These are phyloP conservation scores for Blomia tropicalis DNA, from an alignment of 2,888 invertebrate species.

Conservation along the genomic window DNA sequence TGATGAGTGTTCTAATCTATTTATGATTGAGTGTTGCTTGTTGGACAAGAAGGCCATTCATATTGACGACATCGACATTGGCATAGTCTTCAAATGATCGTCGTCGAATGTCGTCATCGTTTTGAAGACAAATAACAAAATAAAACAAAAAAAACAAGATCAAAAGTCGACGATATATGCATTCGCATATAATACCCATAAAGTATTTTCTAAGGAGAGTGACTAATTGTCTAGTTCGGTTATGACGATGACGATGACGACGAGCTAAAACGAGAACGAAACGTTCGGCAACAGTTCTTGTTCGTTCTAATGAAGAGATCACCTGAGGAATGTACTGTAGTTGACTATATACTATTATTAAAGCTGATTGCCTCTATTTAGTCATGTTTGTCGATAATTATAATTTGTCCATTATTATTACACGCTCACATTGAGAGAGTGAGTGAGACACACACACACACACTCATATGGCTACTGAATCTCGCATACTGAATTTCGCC, in stretches of 20 bases:
- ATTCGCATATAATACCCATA: background rate
- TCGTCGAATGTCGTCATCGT: background rate
- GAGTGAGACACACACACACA: background rate
- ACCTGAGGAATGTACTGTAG: background rate
- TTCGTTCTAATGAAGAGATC: conserved; percentile 4
- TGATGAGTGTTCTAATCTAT: background rate
- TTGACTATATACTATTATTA: background rate
- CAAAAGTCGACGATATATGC: background rate
- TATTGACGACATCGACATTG: background rate
- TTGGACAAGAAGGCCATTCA: no score
- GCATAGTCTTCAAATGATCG: no score
- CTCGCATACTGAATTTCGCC: no score
- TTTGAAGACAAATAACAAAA: background rate
- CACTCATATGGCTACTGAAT: background rate
- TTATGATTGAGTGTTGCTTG: background rate
- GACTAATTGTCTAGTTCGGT: background rate
- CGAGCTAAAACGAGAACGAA: background rate
- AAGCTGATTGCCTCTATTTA: conserved; percentile 6
- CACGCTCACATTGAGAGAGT: no score
- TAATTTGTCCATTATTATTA: conserved; percentile 12
- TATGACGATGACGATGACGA: background rate
- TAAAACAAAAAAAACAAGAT: background rate
- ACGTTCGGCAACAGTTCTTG: background rate
- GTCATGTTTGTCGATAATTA: conserved; percentile 1
- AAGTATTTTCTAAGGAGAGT: background rate